A percentile compares a stretch with the other conserved stretches of the same genome.
Conservation (phyloP, 1,140 invertebrate species). For the Aradophagus sp. region DNA sequence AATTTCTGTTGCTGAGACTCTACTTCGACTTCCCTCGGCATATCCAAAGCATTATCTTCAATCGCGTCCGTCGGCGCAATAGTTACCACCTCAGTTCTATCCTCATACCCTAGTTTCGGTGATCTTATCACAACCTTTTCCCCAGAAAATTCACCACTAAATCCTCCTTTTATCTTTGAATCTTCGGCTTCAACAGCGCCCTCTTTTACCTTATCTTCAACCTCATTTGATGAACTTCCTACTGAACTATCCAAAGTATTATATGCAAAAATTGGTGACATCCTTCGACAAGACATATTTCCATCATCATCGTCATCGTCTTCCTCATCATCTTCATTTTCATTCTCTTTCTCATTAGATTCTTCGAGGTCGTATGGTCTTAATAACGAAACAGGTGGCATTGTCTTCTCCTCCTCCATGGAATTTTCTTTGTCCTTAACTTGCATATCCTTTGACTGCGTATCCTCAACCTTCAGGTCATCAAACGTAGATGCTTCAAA, state of each 20-base stretch:
- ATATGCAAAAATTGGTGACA: conserved; percentile 67
- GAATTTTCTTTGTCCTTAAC: no score
- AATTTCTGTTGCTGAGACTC: conserved; percentile 52
- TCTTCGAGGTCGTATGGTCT: no score
- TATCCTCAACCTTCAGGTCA: no score
- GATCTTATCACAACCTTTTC: conserved; percentile 68
- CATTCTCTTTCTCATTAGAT: no score
- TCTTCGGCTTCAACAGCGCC: conserved; percentile 8
- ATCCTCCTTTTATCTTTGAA: conserved; percentile 23
- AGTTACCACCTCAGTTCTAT: conserved; percentile 62
- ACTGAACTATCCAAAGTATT: conserved; percentile 64
- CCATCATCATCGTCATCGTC: conserved; percentile 56
- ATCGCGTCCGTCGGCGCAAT: conserved; percentile 70
- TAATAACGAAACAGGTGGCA: no score
- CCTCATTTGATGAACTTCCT: conserved; percentile 38
- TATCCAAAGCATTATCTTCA: conserved; percentile 70
- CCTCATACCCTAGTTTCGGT: conserved; percentile 55
- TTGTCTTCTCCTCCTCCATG: neutral
- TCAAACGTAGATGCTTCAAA: no score
- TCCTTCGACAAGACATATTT: conserved; percentile 52
- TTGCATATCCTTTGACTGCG: no score
- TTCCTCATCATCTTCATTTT: conserved; percentile 29
- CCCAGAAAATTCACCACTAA: conserved; percentile 59
- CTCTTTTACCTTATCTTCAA: neutral
- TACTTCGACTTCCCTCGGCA: conserved; percentile 59